These are phyloP conservation scores for Sebastes hopkinsi DNA, from an alignment of 2,797 vertebrate species.

Conservation along the genomic window DNA sequence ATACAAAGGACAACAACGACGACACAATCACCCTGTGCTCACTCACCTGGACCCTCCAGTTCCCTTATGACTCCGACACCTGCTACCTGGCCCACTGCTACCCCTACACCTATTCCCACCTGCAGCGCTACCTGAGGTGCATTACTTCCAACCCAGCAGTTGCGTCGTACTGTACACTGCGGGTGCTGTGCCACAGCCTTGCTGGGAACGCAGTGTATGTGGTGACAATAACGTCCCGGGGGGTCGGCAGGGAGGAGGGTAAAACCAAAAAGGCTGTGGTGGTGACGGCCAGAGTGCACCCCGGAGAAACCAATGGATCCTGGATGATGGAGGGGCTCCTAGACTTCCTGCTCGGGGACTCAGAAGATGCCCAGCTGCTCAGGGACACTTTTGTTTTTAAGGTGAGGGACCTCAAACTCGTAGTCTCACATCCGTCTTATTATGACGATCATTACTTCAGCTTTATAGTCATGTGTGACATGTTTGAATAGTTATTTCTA, in stretches of 20 bases:
- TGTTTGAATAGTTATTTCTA: background rate
- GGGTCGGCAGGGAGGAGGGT: slow-evolving; percentile 15
- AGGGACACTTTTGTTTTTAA: slow-evolving; percentile 92
- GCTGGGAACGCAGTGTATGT: slow-evolving; percentile 90
- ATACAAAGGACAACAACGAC: slow-evolving; percentile 43
- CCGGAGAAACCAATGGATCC: slow-evolving; percentile 90
- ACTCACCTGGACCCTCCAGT: slow-evolving; percentile 90
- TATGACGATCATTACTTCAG: background rate
- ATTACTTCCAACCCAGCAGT: slow-evolving; percentile 79
- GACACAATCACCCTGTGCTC: slow-evolving; percentile 68
- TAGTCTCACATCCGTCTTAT: background rate
- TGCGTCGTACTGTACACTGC: slow-evolving; percentile 84
- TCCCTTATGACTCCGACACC: slow-evolving; percentile 87
- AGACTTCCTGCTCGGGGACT: slow-evolving; percentile 89
- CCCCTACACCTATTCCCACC: slow-evolving; percentile 92
- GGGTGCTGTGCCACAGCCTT: slow-evolving; percentile 88
- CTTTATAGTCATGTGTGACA: background rate
- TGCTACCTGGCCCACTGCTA: slow-evolving; percentile 94
- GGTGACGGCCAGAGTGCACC: slow-evolving; percentile 90
- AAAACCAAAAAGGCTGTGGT: slow-evolving; percentile 87
- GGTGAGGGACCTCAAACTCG: slow-evolving; percentile 54
- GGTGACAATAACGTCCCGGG: slow-evolving; percentile 86
- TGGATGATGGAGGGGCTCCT: slow-evolving; percentile 95
- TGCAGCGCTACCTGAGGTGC: slow-evolving; percentile 84
- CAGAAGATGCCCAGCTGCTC: slow-evolving; percentile 87